A percentile compares a stretch with the other conserved stretches of the same genome.
Evolutionary conservation across 2,797 vertebrate species (phyloP).

Genomic region (Oreochromis mossambicus): DNA sequence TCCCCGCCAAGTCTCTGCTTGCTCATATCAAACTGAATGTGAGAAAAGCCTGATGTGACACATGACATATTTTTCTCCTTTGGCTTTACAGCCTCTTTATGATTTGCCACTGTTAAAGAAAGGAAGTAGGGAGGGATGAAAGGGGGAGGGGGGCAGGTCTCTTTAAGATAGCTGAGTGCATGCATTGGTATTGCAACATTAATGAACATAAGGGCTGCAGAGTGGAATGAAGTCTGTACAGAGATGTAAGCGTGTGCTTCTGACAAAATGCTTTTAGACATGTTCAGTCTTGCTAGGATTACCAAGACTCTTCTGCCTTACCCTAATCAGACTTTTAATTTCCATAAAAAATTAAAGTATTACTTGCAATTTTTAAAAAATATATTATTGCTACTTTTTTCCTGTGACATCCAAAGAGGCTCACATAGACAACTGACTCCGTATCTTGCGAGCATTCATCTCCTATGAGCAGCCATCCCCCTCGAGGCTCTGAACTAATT

Average conservation of each 20-base stretch:
- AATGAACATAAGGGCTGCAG: not conserved
- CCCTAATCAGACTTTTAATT: not conserved
- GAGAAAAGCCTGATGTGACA: slow-evolving; percentile 26
- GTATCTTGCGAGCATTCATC: slow-evolving; percentile 48
- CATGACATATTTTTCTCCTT: slow-evolving; percentile 5
- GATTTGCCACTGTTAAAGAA: not conserved
- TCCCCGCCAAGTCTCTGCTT: slow-evolving; percentile 8
- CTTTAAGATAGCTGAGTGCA: not conserved
- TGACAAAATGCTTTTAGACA: not conserved
- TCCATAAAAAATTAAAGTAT: not conserved
- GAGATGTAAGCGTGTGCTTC: not conserved
- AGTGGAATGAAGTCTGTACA: not conserved
- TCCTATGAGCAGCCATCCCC: slow-evolving; percentile 42
- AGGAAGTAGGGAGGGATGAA: not conserved
- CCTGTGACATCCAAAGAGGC: not conserved
- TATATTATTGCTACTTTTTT: not conserved
- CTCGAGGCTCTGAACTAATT: slow-evolving; percentile 66
- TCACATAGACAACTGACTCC: not conserved
- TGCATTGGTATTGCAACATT: slow-evolving; percentile 13
- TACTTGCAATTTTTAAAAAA: not conserved
- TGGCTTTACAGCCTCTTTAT: slow-evolving; percentile 5
- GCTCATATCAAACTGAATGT: slow-evolving; percentile 38
- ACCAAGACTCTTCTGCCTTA: not conserved
- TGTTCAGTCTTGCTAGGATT: not conserved
- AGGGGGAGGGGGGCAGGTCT: not conserved